These are phyloP conservation scores for Hoplostethus atlanticus DNA, from an alignment of 2,797 vertebrate genomes.

Conservation along the genomic window DNA sequence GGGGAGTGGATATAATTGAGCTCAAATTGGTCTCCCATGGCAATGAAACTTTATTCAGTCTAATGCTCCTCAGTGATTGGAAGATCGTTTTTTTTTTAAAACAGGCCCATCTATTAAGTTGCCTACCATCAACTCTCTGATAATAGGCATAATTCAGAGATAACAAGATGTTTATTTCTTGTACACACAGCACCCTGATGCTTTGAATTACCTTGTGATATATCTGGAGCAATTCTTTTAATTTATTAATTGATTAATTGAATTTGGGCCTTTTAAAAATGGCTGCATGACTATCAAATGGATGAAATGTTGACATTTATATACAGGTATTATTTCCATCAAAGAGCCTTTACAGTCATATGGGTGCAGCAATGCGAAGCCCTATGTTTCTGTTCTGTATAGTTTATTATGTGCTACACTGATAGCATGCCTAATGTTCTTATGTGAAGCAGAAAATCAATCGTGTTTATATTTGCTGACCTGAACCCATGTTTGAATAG, in stretches of 20 bases:
- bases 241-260: slow-evolving; percentile 16
- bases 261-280: background rate
- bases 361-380: background rate
- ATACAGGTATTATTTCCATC: background rate
- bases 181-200: slow-evolving; percentile 41
- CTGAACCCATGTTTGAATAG: slow-evolving; percentile 59
- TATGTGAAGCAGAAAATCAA: slow-evolving; percentile 58
- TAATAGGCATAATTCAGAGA: slow-evolving; percentile 71
- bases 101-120: slow-evolving; percentile 65
- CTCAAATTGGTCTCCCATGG: slow-evolving; percentile 86
- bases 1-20: slow-evolving; percentile 88
- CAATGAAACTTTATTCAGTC: slow-evolving; percentile 84
- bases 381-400: background rate
- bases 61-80: slow-evolving; percentile 75
- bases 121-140: slow-evolving; percentile 71
- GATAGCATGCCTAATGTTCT: slow-evolving; percentile 48
- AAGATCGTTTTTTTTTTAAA: slow-evolving; percentile 65
- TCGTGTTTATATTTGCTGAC: slow-evolving; percentile 69
- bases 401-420: background rate
- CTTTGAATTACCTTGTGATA: slow-evolving; percentile 48
- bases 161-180: slow-evolving; percentile 62
- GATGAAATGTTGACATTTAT: slow-evolving; percentile 7
- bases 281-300: background rate
- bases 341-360: background rate
- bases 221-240: slow-evolving; percentile 29